A percentile compares a stretch with the other conserved stretches of the same genome.
Conservation (phyloP, 2,888 invertebrate species). For the Lithophane ornitopus region DNA sequence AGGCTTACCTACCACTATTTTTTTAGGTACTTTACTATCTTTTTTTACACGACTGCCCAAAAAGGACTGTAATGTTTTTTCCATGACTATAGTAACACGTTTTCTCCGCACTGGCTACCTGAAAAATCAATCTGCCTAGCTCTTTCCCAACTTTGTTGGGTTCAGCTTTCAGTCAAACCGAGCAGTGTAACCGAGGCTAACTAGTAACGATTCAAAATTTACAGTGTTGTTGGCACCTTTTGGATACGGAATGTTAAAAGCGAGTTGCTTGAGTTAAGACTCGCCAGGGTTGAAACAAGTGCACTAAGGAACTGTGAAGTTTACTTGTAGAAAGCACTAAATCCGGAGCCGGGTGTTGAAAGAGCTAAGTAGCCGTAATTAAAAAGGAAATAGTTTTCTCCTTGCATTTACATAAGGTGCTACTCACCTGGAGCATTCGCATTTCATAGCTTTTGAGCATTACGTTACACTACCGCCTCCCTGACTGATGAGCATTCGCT, state of each 20-base stretch:
- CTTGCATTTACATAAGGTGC: not conserved
- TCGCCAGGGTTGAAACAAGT: slow-evolving; percentile 12
- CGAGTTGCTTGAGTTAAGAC: not conserved
- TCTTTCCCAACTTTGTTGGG: too few species aligned
- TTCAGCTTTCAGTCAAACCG: too few species aligned
- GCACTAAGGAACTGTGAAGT: slow-evolving; percentile 31
- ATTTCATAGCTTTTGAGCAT: too few species aligned
- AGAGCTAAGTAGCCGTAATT: slow-evolving; percentile 20
- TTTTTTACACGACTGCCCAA: too few species aligned
- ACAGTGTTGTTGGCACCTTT: not conserved
- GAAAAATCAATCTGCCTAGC: too few species aligned
- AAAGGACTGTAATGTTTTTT: too few species aligned
- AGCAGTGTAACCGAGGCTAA: not conserved
- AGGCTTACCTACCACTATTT: too few species aligned
- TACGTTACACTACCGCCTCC: too few species aligned
- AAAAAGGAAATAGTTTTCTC: slow-evolving; percentile 29
- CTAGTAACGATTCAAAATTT: not conserved
- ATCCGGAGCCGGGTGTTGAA: slow-evolving; percentile 22
- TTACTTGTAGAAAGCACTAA: slow-evolving; percentile 30
- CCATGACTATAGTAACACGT: too few species aligned
- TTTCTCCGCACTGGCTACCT: not conserved
- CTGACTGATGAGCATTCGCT: too few species aligned
- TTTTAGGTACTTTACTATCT: too few species aligned
- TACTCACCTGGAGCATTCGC: too few species aligned
- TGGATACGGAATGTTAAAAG: rapidly evolving